These are phyloP conservation scores for Papilio elwesi DNA, from an alignment of 2,888 invertebrate species.

Conservation along the genomic window DNA sequence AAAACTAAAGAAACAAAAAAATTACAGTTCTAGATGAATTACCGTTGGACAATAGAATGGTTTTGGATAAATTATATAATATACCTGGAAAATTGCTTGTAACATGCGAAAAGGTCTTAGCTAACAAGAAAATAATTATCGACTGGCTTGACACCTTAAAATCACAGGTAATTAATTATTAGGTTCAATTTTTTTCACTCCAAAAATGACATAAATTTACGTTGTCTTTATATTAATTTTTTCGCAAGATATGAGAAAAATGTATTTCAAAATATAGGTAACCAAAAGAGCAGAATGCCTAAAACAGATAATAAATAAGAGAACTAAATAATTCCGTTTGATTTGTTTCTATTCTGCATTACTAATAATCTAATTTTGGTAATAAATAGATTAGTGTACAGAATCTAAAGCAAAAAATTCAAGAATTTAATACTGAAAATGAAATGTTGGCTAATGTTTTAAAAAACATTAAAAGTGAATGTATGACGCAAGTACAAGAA, in stretches of 20 bases:
- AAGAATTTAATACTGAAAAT: conserved; percentile 70
- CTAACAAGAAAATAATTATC: conserved; percentile 69
- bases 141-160: conserved; percentile 67
- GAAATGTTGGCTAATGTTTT: conserved; percentile 64
- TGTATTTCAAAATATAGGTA: too few relatives aligned
- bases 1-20: too few relatives aligned
- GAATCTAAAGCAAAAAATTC: conserved; percentile 64
- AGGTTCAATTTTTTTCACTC: neutral
- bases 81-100: conserved; percentile 66
- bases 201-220: neutral
- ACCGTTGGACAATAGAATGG: conserved; percentile 41
- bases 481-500: conserved; percentile 60
- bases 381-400: conserved; percentile 59
- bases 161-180: conserved; percentile 50
- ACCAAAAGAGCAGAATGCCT: too few relatives aligned
- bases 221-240: too few relatives aligned
- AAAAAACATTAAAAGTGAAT: conserved; percentile 63
- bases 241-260: too few relatives aligned
- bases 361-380: conserved; percentile 11
- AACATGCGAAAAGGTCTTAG: conserved; percentile 67
- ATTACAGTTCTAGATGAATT: conserved; percentile 37
- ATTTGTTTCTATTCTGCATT: neutral
- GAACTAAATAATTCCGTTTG: neutral
- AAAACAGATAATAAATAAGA: neutral
- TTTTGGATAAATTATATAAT: conserved; percentile 63